Percentiles rank a stretch among this genome's conserved stretches.
Evolutionary conservation across 2,888 invertebrate genomes (phyloP).

Genomic region (Asteroscopus sphinx): DNA sequence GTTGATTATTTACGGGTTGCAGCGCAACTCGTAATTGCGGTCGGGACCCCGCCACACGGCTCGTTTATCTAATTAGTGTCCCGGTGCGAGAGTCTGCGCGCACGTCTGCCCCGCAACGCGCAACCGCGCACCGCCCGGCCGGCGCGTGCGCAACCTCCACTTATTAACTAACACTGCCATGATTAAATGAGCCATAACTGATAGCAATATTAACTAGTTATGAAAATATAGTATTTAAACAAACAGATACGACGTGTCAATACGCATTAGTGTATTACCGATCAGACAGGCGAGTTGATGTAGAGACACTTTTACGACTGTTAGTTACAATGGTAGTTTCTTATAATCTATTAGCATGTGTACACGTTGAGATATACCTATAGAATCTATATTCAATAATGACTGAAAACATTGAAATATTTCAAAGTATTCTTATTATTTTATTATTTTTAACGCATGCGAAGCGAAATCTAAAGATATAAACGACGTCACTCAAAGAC

Average conservation of each 20-base stretch:
- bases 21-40: conserved; percentile 85
- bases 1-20: conserved; percentile 85
- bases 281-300: conserved; percentile 13
- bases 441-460: too few species aligned
- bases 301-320: neutral
- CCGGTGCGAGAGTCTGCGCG: conserved; percentile 70
- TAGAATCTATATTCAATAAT: too few species aligned
- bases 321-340: neutral
- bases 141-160: conserved; percentile 52
- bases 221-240: conserved; percentile 40
- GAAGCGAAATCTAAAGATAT: too few species aligned
- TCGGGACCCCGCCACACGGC: conserved; percentile 86
- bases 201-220: conserved; percentile 38
- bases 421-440: too few species aligned
- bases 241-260: conserved; percentile 32
- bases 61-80: conserved; percentile 88
- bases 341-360: neutral
- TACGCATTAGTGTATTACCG: conserved; percentile 17
- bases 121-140: conserved; percentile 37
- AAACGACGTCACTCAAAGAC: too few species aligned
- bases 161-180: conserved; percentile 46
- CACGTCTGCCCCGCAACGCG: conserved; percentile 65
- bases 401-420: too few species aligned
- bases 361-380: too few species aligned
- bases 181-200: conserved; percentile 54